A percentile compares a stretch with the other conserved stretches of the same genome.
Conservation (phyloP, 2,888 invertebrate species). For the Spatulosminthurus flaviceps region DNA sequence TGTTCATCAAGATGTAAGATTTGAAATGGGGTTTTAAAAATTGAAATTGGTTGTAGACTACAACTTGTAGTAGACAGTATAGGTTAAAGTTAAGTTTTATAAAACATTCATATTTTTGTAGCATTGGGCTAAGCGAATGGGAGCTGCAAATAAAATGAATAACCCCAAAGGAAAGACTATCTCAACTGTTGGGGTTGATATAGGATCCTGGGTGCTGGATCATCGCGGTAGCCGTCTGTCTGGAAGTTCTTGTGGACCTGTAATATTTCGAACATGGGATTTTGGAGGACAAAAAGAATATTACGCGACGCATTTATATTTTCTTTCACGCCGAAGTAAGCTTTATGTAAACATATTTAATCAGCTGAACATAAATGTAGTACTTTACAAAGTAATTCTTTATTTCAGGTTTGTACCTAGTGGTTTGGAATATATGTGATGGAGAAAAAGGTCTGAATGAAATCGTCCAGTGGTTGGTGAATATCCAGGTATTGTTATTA, state of each 20-base stretch:
- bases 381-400: background rate
- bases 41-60: too few species aligned
- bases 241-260: constrained; percentile 77
- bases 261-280: constrained; percentile 97
- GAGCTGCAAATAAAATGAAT: constrained; percentile 66
- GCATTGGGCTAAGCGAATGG: constrained; percentile 96
- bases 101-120: constrained; percentile 66
- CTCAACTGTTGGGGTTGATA: constrained; percentile 97
- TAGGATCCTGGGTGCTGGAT: constrained; percentile 93
- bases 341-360: too few species aligned
- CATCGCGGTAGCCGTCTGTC: constrained; percentile 76
- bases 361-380: background rate
- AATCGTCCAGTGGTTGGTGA: constrained; percentile 95
- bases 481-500: constrained; percentile 85
- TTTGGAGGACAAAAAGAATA: constrained; percentile 98
- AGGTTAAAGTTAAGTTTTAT: constrained; percentile 1
- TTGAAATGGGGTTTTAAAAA: too few species aligned
- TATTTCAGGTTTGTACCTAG: constrained; percentile 77
- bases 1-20: constrained; percentile 59
- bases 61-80: too few species aligned
- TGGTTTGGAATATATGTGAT: constrained; percentile 93
- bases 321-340: constrained; percentile 87
- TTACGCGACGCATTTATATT: constrained; percentile 98
- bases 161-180: constrained; percentile 82
- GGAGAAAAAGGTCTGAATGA: constrained; percentile 89